Percentiles rank a stretch among this genome's conserved stretches.
Conservation (phyloP, 2,888 invertebrate species). For the Xiphydria camelus region DNA sequence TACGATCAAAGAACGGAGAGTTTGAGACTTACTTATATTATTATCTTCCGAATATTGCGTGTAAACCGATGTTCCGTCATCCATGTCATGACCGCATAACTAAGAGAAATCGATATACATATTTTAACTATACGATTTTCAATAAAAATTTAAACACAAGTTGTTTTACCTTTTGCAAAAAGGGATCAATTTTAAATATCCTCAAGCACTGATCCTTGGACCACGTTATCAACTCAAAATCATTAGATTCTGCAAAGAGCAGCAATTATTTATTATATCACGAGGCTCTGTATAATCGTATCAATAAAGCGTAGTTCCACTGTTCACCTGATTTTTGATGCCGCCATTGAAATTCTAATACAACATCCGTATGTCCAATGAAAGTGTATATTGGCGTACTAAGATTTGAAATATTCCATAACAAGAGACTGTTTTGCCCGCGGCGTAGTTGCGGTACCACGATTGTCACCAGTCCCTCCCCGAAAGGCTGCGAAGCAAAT, state of each 20-base stretch:
- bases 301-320: conserved; percentile 38
- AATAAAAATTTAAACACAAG: conserved; percentile 8
- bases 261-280: not conserved
- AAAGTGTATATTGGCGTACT: conserved; percentile 84
- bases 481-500: conserved; percentile 93
- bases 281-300: not conserved
- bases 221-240: conserved; percentile 91
- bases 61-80: conserved; percentile 52
- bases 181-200: conserved; percentile 87
- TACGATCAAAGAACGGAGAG: too few relatives aligned
- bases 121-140: conserved; percentile 3
- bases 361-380: conserved; percentile 92
- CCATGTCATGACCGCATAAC: conserved; percentile 74
- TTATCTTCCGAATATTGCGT: conserved; percentile 52
- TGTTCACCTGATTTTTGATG: conserved; percentile 63
- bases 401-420: conserved; percentile 76
- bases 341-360: conserved; percentile 94
- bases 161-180: conserved; percentile 69
- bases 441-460: conserved; percentile 89
- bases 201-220: conserved; percentile 90
- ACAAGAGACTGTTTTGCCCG: conserved; percentile 79
- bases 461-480: conserved; percentile 87
- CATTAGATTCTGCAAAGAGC: conserved; percentile 61
- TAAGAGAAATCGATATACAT: conserved; percentile 30
- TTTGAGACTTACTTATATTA: conserved; percentile 41